Base-by-base conservation (phyloP, 2,113 vertebrate genomes). In the Mandrillus leucophaeus region DNA sequence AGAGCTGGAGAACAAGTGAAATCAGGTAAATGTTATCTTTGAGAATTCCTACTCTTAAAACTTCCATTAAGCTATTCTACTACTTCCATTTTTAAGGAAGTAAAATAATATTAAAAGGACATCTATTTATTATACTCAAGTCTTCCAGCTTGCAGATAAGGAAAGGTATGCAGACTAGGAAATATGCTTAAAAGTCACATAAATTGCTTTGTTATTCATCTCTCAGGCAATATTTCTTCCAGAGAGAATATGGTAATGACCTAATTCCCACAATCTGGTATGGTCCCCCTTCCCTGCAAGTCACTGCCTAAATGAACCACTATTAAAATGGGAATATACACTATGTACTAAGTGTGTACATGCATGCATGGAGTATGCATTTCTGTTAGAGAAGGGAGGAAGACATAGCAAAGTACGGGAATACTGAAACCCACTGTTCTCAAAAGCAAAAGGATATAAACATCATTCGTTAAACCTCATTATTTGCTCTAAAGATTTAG, bases 21-120 rank as follows among this genome's bases (percentile, higher is more conserved):
- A 30, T 87, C 40, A 94, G 64, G 40, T 52, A 81, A 72, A 86
- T 80, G 84, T 83, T 81, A 94, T 66, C 73, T 95, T 93, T 22
- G 43, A 94, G 68, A 55, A 96, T 59, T 96, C 59, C 70, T 88
- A 57, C 43, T 75, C 45, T 7, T 91, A 45, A 98, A 98, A 95
- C n/a, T 80, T 93, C 38, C 73, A 43, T 13, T 57, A 90, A 48
- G 45, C 75, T 96, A 84, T 73, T 93, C 83, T 68, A 87, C 25
- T 35, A 70, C 13, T 79, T 6, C 16, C 40, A 57, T 79, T 84
- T 95, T 88, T 83, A 81, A 68, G 32, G 13, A 64, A 76, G 27
- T 45, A 92, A 88, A 90, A 68, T 8, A 40, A 68, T 10, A 87
- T n/a, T 22, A 79, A 94, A 90, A 73, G 17, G 30, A 55, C 27